These are phyloP conservation scores for Takifugu ocellatus DNA, from an alignment of 2,797 vertebrate species.

Conservation along the genomic window DNA sequence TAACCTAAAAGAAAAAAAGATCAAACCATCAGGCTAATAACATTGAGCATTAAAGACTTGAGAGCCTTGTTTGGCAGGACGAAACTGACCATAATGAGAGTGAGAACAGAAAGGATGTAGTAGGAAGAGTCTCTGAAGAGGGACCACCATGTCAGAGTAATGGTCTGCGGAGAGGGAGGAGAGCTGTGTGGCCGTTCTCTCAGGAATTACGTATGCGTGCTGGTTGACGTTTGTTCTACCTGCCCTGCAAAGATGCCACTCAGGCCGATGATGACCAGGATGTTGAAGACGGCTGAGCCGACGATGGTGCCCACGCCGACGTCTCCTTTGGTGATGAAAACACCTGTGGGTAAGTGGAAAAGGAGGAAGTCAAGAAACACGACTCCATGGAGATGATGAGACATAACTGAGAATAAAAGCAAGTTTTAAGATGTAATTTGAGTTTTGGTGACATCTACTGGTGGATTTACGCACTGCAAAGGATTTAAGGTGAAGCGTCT, in stretches of 20 bases:
- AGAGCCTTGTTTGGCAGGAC: not conserved
- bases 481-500: no score
- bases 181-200: not conserved
- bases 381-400: no score
- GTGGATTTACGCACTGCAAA: slow-evolving; percentile 23
- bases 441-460: slow-evolving; percentile 53
- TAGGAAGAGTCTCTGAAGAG: slow-evolving; percentile 77
- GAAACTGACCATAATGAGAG: slow-evolving; percentile 75
- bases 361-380: not conserved
- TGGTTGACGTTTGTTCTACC: slow-evolving; percentile 31
- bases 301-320: slow-evolving; percentile 80
- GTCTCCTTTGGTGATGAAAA: slow-evolving; percentile 81
- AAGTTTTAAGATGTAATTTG: not conserved
- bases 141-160: slow-evolving; percentile 80
- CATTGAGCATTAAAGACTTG: not conserved
- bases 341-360: slow-evolving; percentile 55
- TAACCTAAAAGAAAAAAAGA: slow-evolving; percentile 63
- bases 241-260: slow-evolving; percentile 79
- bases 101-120: slow-evolving; percentile 78
- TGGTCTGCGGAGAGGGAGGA: slow-evolving; percentile 53
- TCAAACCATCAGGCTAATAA: not conserved
- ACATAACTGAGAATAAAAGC: no score
- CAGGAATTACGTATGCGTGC: no score
- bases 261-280: slow-evolving; percentile 79
- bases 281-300: slow-evolving; percentile 81